phyloP scores from a whole-genome alignment of 2,888 invertebrate species.

The Agonopterix arenella region DNA sequence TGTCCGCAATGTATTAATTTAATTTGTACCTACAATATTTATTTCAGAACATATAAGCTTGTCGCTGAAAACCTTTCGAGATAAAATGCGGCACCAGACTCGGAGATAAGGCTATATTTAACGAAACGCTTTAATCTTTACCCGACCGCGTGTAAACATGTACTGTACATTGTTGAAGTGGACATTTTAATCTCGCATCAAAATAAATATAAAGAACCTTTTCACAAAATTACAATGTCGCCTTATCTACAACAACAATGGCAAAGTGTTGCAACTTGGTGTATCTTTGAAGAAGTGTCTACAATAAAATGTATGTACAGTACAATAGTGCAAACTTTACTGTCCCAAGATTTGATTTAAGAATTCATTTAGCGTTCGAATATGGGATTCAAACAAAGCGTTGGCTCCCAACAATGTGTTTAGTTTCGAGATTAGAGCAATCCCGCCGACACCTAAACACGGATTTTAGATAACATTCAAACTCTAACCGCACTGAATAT shows the following conservation, averaged over 20 bases:
- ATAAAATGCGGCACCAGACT: constrained; percentile 15
- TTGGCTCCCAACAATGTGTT: constrained; percentile 69
- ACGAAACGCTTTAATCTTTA: constrained; percentile 30
- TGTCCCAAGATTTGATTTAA: constrained; percentile 25
- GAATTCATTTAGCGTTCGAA: constrained; percentile 38
- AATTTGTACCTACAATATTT: constrained; percentile 5
- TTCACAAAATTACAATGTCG: neutral
- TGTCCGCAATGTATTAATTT: constrained; percentile 3
- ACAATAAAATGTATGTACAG: neutral
- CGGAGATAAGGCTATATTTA: constrained; percentile 15
- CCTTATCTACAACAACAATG: neutral
- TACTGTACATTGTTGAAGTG: constrained; percentile 13
- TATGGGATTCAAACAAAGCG: constrained; percentile 57
- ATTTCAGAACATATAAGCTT: constrained; percentile 5
- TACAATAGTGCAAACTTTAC: constrained; percentile 19
- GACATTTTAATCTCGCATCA: constrained; percentile 10
- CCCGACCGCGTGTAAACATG: constrained; percentile 25
- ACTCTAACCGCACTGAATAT: constrained; percentile 73
- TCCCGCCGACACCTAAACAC: constrained; percentile 75
- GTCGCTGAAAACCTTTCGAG: constrained; percentile 16
- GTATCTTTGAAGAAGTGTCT: neutral
- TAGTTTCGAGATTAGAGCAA: constrained; percentile 73
- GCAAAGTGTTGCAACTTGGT: neutral
- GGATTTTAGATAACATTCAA: constrained; percentile 76
- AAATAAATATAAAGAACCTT: constrained; percentile 6